phyloP scores from a whole-genome alignment of 2,113 vertebrate genomes.

The Tupaia tana region DNA sequence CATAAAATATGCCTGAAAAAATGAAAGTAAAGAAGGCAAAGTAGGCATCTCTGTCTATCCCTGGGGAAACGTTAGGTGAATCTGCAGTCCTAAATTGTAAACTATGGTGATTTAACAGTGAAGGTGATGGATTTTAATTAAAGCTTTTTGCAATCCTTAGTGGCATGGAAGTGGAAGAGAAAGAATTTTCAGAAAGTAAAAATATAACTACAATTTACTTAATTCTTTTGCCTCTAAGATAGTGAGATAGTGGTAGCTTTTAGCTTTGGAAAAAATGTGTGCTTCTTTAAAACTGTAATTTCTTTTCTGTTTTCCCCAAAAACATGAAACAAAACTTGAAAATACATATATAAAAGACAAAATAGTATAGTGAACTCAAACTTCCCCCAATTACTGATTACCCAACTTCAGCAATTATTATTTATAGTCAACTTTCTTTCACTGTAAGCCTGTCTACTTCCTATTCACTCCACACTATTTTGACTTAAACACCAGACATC shows the following conservation, averaged over 20 bases:
- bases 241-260: not conserved
- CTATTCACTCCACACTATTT: not conserved
- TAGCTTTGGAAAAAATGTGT: not conserved
- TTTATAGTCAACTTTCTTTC: not conserved
- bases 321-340: not conserved
- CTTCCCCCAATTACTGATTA: not conserved
- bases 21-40: constrained; percentile 36
- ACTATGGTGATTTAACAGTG: constrained; percentile 36
- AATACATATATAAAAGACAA: not conserved
- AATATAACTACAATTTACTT: constrained; percentile 44
- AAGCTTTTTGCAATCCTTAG: constrained; percentile 40
- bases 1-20: constrained; percentile 43
- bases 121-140: constrained; percentile 68
- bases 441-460: not conserved
- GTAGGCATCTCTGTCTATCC: not conserved
- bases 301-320: not conserved
- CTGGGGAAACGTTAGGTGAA: not conserved
- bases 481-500: not conserved
- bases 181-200: constrained; percentile 29
- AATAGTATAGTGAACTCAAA: not conserved
- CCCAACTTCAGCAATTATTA: not conserved
- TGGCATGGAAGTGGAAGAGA: not conserved
- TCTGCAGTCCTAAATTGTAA: constrained; percentile 42
- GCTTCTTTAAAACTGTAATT: not conserved
- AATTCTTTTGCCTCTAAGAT: constrained; percentile 45